A percentile compares a stretch with the other conserved stretches of the same genome.
Conservation (phyloP, 2,797 vertebrate genomes). For the Staurois parvus region DNA sequence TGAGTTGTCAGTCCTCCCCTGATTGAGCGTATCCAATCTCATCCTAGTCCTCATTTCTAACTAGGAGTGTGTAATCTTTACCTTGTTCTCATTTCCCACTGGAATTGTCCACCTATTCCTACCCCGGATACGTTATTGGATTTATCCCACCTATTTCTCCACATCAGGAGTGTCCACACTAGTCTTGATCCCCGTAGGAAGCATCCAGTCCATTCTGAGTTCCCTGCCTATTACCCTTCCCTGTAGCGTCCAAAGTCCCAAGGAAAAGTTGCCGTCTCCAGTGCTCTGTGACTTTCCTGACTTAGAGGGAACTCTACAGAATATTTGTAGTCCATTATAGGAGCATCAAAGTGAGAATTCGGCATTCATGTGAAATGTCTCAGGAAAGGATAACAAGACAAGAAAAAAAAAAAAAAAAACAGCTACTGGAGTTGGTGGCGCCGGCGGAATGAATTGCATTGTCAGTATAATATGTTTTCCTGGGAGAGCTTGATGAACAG, state of each 20-base stretch:
- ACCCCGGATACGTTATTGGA: too few species aligned
- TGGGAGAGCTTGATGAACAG: neutral
- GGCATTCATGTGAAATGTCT: neutral
- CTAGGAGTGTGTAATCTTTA: neutral
- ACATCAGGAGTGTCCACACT: neutral
- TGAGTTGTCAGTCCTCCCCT: neutral
- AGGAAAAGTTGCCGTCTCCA: too few species aligned
- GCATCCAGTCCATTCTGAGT: too few species aligned
- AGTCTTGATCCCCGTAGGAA: neutral
- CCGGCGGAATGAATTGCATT: neutral
- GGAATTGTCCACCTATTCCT: too few species aligned
- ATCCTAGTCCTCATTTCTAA: neutral
- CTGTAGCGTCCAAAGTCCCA: too few species aligned
- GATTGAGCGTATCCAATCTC: neutral
- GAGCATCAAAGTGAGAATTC: neutral
- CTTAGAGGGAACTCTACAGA: too few species aligned
- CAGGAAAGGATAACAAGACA: constrained; percentile 9
- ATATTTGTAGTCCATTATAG: neutral
- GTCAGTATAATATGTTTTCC: constrained; percentile 8
- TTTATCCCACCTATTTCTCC: too few species aligned
- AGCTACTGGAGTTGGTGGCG: neutral
- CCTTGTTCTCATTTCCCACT: too few species aligned
- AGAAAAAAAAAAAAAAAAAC: too few species aligned
- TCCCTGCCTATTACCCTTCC: too few species aligned
- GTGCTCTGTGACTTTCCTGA: too few species aligned